phyloP scores from a whole-genome alignment of 2,113 vertebrate species.

The Pelobates fuscus region DNA sequence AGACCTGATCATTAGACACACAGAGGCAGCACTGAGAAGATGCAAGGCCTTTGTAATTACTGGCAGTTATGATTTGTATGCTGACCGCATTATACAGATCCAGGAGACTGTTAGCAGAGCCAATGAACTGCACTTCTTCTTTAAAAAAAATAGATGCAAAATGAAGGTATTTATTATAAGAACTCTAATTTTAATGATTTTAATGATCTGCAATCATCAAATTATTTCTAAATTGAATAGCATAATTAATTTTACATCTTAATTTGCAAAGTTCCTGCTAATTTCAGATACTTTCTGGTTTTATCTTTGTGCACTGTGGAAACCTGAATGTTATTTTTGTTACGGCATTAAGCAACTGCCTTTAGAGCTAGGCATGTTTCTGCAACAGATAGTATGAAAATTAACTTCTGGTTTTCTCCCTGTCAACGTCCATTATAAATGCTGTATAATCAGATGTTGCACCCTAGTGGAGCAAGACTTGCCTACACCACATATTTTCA shows the following conservation, averaged over 20 bases:
- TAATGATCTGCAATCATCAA: conserved; percentile 38
- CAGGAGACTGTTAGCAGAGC: conserved; percentile 30
- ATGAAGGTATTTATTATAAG: conserved; percentile 34
- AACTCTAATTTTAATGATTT: conserved; percentile 29
- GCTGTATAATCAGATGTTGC: conserved; percentile 32
- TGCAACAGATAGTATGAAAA: too few species aligned
- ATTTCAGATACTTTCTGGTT: conserved; percentile 14
- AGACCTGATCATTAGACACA: background rate
- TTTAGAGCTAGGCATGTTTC: too few species aligned
- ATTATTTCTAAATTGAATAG: conserved; percentile 45
- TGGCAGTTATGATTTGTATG: conserved; percentile 27
- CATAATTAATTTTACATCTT: conserved; percentile 37
- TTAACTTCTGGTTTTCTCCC: too few species aligned
- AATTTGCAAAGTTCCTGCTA: conserved; percentile 30
- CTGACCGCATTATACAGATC: conserved; percentile 16
- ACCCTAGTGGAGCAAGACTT: conserved; percentile 55
- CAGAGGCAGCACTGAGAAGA: conserved; percentile 9
- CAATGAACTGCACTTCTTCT: conserved; percentile 17
- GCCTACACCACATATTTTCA: conserved; percentile 9
- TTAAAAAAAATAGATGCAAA: background rate
- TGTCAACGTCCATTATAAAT: too few species aligned
- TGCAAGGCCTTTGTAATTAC: conserved; percentile 24
- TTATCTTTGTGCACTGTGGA: conserved; percentile 15
- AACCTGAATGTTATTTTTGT: conserved; percentile 2
- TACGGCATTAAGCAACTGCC: too few species aligned